These are phyloP conservation scores for Spondyliosoma cantharus DNA, from an alignment of 2,797 vertebrate genomes.

Conservation along the genomic window DNA sequence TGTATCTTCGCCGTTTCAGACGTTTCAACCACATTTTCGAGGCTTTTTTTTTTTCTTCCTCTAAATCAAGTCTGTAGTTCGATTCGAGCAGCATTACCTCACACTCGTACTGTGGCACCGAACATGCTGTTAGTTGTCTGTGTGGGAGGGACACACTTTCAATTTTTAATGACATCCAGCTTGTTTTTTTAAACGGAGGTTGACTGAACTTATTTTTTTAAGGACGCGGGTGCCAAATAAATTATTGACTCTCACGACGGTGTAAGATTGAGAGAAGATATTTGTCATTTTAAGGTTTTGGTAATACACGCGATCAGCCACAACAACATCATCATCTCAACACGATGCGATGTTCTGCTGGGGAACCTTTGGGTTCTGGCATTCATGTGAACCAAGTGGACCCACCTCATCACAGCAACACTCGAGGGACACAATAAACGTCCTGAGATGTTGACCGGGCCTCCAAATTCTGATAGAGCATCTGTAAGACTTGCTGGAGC, in stretches of 20 bases:
- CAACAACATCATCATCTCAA: too few relatives aligned
- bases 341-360: too few relatives aligned
- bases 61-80: not conserved
- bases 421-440: too few relatives aligned
- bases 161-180: not conserved
- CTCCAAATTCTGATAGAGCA: too few relatives aligned
- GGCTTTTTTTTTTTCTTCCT: not conserved
- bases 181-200: not conserved
- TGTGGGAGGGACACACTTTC: conserved; percentile 13
- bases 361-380: too few relatives aligned
- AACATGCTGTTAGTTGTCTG: not conserved
- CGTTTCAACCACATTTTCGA: not conserved
- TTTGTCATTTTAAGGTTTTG: too few relatives aligned
- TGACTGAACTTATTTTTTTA: not conserved
- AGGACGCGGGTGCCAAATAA: not conserved
- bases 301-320: too few relatives aligned
- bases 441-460: too few relatives aligned
- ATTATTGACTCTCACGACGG: not conserved
- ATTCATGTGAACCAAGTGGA: too few relatives aligned
- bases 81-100: not conserved
- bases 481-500: too few relatives aligned
- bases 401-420: too few relatives aligned
- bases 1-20: not conserved
- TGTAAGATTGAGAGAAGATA: too few relatives aligned
- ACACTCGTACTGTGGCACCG: not conserved